Evolutionary conservation across 2,113 vertebrate species (phyloP).

Genomic region (Megalops atlanticus): DNA sequence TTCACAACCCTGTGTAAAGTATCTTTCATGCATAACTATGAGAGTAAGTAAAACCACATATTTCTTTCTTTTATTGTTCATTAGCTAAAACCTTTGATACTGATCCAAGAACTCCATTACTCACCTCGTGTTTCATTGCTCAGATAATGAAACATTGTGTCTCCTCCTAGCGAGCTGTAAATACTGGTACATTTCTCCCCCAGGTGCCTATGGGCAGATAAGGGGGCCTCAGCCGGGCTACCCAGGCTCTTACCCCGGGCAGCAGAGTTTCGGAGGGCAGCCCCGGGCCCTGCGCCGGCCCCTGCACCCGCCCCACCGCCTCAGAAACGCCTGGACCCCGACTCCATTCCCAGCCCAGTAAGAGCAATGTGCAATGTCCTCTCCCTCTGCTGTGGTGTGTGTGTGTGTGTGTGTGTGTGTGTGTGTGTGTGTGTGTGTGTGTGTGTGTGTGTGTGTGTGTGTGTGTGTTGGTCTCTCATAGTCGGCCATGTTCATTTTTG

Average conservation of each 20-base stretch:
- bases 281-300: conserved; percentile 61
- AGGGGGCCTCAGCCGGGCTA: conserved; percentile 86
- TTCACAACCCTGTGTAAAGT: no score
- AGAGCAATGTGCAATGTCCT: not conserved
- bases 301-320: conserved; percentile 33
- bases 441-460: no score
- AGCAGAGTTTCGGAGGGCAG: conserved; percentile 79
- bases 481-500: not conserved
- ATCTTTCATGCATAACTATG: no score
- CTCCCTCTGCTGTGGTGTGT: no score
- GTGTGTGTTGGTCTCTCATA: not conserved
- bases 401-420: not conserved
- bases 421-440: not conserved
- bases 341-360: conserved; percentile 97
- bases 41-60: no score
- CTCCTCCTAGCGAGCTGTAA: not conserved
- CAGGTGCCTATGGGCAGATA: conserved; percentile 89
- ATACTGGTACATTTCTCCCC: not conserved
- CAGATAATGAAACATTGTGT: not conserved
- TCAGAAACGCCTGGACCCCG: conserved; percentile 92
- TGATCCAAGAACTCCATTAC: not conserved
- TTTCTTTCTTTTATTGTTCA: not conserved
- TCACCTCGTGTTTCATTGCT: no score
- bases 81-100: not conserved
- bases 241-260: conserved; percentile 78